Evolutionary conservation across 2,888 invertebrate species (phyloP).

Genomic region (Labia minor): DNA sequence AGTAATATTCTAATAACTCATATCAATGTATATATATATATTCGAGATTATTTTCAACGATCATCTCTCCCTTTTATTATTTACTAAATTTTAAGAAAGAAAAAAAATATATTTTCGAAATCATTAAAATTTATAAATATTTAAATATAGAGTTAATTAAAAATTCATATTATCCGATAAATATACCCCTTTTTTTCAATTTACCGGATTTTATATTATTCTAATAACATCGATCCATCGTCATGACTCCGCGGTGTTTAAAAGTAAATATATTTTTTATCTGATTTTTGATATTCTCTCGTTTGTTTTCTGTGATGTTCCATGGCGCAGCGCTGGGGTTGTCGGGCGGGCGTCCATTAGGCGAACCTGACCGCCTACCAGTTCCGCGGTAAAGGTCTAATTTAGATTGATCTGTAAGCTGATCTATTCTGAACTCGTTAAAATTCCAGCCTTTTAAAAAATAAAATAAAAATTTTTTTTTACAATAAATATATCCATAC

Average conservation of each 20-base stretch:
- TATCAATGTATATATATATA: no score
- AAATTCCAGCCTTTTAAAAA: slow-evolving; percentile 1
- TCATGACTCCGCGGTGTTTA: slow-evolving; percentile 16
- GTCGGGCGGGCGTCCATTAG: slow-evolving; percentile 27
- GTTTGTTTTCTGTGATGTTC: slow-evolving; percentile 33
- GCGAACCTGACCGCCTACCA: slow-evolving; percentile 30
- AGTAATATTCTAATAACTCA: no score
- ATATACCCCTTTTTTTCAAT: no score
- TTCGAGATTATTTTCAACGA: no score
- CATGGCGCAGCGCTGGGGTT: slow-evolving; percentile 30
- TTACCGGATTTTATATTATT: slow-evolving; percentile 14
- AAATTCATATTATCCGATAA: no score
- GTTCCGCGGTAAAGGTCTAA: slow-evolving; percentile 31
- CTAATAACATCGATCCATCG: slow-evolving; percentile 8
- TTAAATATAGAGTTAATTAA: no score
- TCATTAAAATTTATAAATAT: no score
- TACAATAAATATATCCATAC: slow-evolving; percentile 8
- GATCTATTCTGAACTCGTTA: slow-evolving; percentile 18
- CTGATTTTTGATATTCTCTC: slow-evolving; percentile 26
- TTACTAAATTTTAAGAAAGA: no score
- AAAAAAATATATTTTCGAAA: no score
- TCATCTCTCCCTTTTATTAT: no score
- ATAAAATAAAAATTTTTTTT: not conserved
- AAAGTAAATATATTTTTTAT: slow-evolving; percentile 24
- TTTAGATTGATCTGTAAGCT: slow-evolving; percentile 24